Evolutionary conservation across 2,113 vertebrate species (phyloP).

Genomic region (Pongo abelii): DNA sequence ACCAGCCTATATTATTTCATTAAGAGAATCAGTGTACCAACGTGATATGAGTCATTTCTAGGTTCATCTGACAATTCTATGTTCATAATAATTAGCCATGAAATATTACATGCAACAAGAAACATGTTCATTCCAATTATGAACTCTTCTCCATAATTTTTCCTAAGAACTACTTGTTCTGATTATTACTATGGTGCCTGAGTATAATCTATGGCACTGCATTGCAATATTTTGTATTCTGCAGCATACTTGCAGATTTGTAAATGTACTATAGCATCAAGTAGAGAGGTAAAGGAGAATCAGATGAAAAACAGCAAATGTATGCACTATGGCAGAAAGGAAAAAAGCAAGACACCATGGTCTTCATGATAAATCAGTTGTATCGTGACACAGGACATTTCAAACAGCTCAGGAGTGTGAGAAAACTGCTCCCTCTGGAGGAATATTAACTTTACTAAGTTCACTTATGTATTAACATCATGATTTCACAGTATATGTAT

Average conservation of each 20-base stretch:
- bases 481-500: slow-evolving; percentile 11
- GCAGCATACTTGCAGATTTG: slow-evolving; percentile 40
- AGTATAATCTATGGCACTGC: slow-evolving; percentile 9
- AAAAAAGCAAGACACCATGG: not conserved
- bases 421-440: slow-evolving; percentile 77
- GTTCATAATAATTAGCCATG: slow-evolving; percentile 59
- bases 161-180: slow-evolving; percentile 61
- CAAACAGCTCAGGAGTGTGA: slow-evolving; percentile 7
- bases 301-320: slow-evolving; percentile 22
- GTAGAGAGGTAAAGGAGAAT: slow-evolving; percentile 48
- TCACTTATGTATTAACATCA: slow-evolving; percentile 16
- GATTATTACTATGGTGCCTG: slow-evolving; percentile 55
- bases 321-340: not conserved
- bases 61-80: slow-evolving; percentile 59
- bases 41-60: not conserved
- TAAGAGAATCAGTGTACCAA: slow-evolving; percentile 18
- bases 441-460: slow-evolving; percentile 55
- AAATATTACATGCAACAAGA: slow-evolving; percentile 48
- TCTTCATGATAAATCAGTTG: slow-evolving; percentile 26
- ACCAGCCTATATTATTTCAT: slow-evolving; percentile 21
- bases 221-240: slow-evolving; percentile 27
- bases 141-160: slow-evolving; percentile 50
- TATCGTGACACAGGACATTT: slow-evolving; percentile 30
- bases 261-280: not conserved
- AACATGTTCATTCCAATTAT: slow-evolving; percentile 65